Evolutionary conservation across 2,113 vertebrate genomes (phyloP).

Genomic region (Alexandromys fortis): DNA sequence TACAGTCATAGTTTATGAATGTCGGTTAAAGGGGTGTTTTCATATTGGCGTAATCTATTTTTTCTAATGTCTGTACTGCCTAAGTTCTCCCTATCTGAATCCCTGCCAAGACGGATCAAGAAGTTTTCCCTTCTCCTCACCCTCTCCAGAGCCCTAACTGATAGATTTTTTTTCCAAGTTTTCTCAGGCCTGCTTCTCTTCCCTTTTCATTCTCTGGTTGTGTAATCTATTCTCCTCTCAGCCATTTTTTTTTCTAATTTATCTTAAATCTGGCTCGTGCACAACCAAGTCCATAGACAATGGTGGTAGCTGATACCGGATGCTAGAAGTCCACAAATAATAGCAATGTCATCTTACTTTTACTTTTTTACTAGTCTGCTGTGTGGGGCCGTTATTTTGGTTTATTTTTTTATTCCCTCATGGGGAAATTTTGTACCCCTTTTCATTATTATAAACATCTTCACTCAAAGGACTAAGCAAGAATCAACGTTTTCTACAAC

Average conservation of each 20-base stretch:
- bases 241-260: neutral
- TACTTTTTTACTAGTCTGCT: neutral
- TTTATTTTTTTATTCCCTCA: neutral
- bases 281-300: neutral
- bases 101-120: conserved; percentile 24
- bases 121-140: conserved; percentile 26
- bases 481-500: conserved; percentile 30
- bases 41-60: conserved; percentile 11
- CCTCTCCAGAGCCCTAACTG: conserved; percentile 10
- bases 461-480: conserved; percentile 33
- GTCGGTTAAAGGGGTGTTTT: conserved; percentile 46
- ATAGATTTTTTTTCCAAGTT: neutral
- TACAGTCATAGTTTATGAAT: conserved; percentile 54
- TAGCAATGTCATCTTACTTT: neutral
- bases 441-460: conserved; percentile 25
- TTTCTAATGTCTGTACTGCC: conserved; percentile 33
- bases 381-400: neutral
- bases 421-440: neutral
- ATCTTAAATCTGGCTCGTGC: conserved; percentile 1
- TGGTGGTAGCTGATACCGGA: neutral
- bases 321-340: neutral
- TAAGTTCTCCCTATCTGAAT: conserved; percentile 47
- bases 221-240: neutral
- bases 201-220: conserved; percentile 12
- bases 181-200: neutral